A percentile compares a stretch with the other conserved stretches of the same genome.
These are phyloP conservation scores for Ardeotis arabs DNA, from an alignment of 2,113 vertebrate genomes.

Conservation along the genomic window DNA sequence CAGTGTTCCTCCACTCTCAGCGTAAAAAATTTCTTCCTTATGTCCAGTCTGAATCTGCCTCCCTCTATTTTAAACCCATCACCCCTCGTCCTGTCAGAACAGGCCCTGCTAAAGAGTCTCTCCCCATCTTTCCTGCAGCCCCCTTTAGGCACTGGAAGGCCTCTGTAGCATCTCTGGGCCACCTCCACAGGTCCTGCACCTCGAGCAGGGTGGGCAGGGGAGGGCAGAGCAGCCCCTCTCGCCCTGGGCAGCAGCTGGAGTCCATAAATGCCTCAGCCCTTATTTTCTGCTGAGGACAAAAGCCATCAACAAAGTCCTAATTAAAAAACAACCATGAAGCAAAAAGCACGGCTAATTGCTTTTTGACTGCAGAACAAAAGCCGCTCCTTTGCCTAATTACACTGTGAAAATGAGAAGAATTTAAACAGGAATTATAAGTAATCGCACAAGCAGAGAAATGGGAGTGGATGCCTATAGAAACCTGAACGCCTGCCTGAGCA, in stretches of 20 bases:
- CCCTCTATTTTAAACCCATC: no score
- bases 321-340: conserved; percentile 50
- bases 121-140: no score
- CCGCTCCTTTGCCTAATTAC: conserved; percentile 38
- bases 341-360: conserved; percentile 63
- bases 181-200: background rate
- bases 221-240: background rate
- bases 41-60: no score
- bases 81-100: no score
- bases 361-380: conserved; percentile 66
- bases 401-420: conserved; percentile 54
- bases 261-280: background rate
- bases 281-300: conserved; percentile 36
- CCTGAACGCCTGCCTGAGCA: background rate
- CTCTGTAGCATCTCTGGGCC: background rate
- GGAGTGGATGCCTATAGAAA: conserved; percentile 1
- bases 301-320: conserved; percentile 46
- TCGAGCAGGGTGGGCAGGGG: background rate
- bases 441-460: conserved; percentile 15
- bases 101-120: no score
- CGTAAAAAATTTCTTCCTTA: no score
- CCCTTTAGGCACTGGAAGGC: no score
- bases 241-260: background rate
- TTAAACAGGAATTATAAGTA: conserved; percentile 56
- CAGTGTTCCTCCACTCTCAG: no score